Evolutionary conservation across 2,797 vertebrate species (phyloP).

Genomic region (Clarias fuscus): DNA sequence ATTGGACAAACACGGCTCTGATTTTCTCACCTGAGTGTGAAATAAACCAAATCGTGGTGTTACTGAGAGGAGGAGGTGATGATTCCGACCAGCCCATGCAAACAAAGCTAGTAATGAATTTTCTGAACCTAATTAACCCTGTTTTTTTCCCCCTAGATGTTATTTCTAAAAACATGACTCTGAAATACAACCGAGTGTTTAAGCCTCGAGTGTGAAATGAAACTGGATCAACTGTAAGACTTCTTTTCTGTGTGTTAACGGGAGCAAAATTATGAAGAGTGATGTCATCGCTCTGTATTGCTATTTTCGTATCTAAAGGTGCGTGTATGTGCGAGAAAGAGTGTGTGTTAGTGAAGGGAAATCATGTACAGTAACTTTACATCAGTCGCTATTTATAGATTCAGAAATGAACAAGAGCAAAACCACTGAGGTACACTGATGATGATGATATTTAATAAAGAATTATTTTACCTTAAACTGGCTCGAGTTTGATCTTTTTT

Average conservation of each 20-base stretch:
- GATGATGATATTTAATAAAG: constrained; percentile 69
- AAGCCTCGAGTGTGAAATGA: neutral
- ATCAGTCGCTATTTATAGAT: constrained; percentile 50
- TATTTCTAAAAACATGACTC: neutral
- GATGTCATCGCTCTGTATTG: neutral
- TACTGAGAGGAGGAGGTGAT: no score
- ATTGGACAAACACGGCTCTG: no score
- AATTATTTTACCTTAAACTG: constrained; percentile 69
- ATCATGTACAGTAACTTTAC: constrained; percentile 29
- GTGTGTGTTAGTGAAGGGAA: constrained; percentile 20
- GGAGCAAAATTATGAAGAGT: neutral
- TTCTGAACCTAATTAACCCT: no score
- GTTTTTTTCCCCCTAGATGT: neutral
- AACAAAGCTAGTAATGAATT: no score
- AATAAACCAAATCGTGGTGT: no score
- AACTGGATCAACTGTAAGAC: neutral
- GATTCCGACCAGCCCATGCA: no score
- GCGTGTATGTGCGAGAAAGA: neutral
- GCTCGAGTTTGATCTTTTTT: neutral
- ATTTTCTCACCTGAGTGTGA: no score
- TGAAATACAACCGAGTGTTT: neutral
- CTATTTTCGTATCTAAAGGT: neutral
- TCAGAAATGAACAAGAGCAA: constrained; percentile 17
- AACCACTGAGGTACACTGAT: constrained; percentile 57
- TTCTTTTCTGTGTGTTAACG: neutral